These are phyloP conservation scores for Kryptolebias ocellatus DNA, from an alignment of 2,797 vertebrate genomes.

Conservation along the genomic window DNA sequence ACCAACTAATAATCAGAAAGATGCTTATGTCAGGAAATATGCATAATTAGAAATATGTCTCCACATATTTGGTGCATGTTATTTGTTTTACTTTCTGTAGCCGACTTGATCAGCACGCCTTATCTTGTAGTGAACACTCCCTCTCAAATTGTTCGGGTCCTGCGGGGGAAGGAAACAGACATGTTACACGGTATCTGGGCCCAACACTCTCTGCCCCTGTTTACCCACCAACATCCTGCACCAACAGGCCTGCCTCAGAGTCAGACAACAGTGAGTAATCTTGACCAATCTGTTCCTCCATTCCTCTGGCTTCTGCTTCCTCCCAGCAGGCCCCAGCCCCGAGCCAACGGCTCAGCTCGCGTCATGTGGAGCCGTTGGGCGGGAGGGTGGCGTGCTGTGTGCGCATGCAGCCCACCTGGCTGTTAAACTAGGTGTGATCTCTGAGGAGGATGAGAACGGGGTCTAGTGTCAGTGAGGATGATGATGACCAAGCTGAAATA, in stretches of 20 bases:
- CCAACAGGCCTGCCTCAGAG: constrained; percentile 61
- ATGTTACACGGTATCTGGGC: constrained; percentile 33
- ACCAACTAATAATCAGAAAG: no score
- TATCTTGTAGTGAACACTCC: constrained; percentile 11
- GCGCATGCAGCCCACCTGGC: constrained; percentile 41
- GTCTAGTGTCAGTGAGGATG: constrained; percentile 18
- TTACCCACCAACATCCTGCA: constrained; percentile 78
- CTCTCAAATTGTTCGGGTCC: constrained; percentile 38
- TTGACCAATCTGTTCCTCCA: constrained; percentile 66
- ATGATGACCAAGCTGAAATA: constrained; percentile 31
- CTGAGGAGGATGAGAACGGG: constrained; percentile 22
- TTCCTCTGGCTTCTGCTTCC: constrained; percentile 63
- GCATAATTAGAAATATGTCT: no score
- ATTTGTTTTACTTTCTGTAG: neutral
- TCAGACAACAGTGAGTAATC: constrained; percentile 73
- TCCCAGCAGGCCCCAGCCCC: constrained; percentile 38
- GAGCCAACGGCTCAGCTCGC: constrained; percentile 51
- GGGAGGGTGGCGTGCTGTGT: constrained; percentile 20
- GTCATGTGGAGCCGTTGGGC: constrained; percentile 27
- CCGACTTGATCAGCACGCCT: neutral
- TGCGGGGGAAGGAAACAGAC: constrained; percentile 50
- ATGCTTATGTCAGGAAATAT: no score
- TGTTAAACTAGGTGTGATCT: constrained; percentile 37
- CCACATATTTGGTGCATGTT: no score
- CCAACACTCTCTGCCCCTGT: constrained; percentile 54